Evolutionary conservation across 2,113 vertebrate genomes (phyloP).

Genomic region (Callipepla californica): DNA sequence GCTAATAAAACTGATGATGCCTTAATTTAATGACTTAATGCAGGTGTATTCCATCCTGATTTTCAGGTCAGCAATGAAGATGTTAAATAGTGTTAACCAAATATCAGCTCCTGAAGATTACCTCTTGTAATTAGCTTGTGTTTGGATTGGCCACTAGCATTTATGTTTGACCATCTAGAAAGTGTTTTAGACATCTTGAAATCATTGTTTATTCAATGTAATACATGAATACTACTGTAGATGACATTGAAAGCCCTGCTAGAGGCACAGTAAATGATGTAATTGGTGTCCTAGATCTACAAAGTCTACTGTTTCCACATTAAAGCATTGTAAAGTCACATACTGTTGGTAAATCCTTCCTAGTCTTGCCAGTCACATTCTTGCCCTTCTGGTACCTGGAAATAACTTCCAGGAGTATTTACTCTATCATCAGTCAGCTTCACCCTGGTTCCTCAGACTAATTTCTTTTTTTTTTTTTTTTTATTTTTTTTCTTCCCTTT

Average conservation of each 20-base stretch:
- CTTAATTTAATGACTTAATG: not conserved
- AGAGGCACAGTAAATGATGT: not conserved
- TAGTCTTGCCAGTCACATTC: not conserved
- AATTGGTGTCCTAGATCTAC: not conserved
- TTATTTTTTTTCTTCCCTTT: not conserved
- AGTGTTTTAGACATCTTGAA: not conserved
- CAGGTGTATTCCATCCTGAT: not conserved
- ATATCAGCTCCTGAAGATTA: not conserved
- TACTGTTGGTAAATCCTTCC: not conserved
- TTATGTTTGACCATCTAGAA: not conserved
- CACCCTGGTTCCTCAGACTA: too few species aligned
- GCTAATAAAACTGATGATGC: not conserved
- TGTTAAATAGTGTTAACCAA: not conserved
- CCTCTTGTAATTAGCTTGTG: not conserved
- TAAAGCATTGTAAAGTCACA: not conserved
- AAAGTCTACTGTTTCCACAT: not conserved
- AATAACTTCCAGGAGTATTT: not conserved
- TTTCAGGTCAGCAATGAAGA: not conserved
- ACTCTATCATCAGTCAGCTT: not conserved
- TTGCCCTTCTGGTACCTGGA: not conserved
- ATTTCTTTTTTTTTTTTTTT: not conserved
- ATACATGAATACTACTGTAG: not conserved
- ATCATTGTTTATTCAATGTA: rapidly evolving
- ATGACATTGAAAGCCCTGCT: not conserved
- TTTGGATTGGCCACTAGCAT: not conserved